Percentiles rank a stretch among this genome's conserved stretches.
Conservation (phyloP, 2,113 vertebrate species). For the Dendropsophus ebraccatus region DNA sequence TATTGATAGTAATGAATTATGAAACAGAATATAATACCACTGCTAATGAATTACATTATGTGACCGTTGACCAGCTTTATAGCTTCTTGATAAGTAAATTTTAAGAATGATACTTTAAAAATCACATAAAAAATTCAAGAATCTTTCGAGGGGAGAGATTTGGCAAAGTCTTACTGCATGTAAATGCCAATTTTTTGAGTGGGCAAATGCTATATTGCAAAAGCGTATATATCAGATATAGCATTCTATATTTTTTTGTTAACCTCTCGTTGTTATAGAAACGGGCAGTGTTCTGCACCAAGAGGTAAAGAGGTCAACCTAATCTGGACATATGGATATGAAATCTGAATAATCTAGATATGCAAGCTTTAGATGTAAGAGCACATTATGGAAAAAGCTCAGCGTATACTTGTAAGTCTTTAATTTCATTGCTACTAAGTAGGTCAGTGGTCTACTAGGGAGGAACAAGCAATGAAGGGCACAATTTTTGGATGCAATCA, state of each 20-base stretch:
- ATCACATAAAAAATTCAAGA: slow-evolving; percentile 53
- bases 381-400: not conserved
- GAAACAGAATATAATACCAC: slow-evolving; percentile 35
- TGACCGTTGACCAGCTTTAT: slow-evolving; percentile 36
- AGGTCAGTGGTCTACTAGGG: not conserved
- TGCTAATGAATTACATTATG: slow-evolving; percentile 43
- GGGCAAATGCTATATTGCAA: not conserved
- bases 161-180: not conserved
- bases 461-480: not conserved
- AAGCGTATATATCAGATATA: not conserved
- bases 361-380: not conserved
- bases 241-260: not conserved
- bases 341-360: slow-evolving; percentile 13
- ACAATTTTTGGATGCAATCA: not conserved
- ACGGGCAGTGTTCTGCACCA: slow-evolving; percentile 39
- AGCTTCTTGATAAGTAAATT: slow-evolving; percentile 39
- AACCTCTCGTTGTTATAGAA: slow-evolving; percentile 30
- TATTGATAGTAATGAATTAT: slow-evolving; percentile 46
- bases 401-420: not conserved
- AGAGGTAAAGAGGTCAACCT: slow-evolving; percentile 23
- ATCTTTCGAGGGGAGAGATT: slow-evolving; percentile 43
- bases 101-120: slow-evolving; percentile 37
- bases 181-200: slow-evolving; percentile 11
- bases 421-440: not conserved
- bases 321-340: slow-evolving; percentile 27